phyloP scores from a whole-genome alignment of 2,113 vertebrate genomes.

The Oreochromis niloticus region DNA sequence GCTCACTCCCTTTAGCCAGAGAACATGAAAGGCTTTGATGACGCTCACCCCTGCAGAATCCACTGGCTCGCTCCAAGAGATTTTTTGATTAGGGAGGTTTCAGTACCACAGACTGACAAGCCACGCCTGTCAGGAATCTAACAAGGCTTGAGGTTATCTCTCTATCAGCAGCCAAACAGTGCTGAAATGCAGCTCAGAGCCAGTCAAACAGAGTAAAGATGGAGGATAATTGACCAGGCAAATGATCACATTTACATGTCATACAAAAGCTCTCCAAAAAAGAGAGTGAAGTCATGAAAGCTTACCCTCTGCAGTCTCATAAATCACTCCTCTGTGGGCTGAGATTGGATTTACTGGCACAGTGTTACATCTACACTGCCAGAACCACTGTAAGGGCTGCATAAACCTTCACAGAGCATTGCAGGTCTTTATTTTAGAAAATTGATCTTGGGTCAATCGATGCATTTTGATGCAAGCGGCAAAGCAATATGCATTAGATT shows the following conservation, averaged over 20 bases:
- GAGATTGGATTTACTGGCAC: constrained; percentile 53
- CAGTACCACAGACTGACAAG: constrained; percentile 59
- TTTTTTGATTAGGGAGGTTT: constrained; percentile 59
- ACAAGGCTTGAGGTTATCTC: constrained; percentile 55
- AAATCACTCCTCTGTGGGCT: constrained; percentile 47
- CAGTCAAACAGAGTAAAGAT: constrained; percentile 29
- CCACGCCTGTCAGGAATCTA: constrained; percentile 61
- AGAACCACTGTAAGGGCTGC: constrained; percentile 15
- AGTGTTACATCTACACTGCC: constrained; percentile 25
- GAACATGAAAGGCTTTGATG: constrained; percentile 64
- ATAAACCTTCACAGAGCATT: constrained; percentile 2
- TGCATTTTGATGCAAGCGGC: constrained; percentile 27
- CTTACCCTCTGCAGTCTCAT: constrained; percentile 40
- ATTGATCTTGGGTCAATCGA: constrained; percentile 38
- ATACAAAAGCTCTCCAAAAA: constrained; percentile 34
- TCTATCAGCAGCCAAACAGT: constrained; percentile 39
- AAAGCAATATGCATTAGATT: constrained; percentile 14
- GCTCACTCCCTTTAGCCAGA: constrained; percentile 11
- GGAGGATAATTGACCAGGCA: constrained; percentile 55
- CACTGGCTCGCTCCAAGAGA: constrained; percentile 39
- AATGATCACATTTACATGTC: constrained; percentile 64
- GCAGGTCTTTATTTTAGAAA: constrained; percentile 35
- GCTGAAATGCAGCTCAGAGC: constrained; percentile 20
- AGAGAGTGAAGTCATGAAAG: constrained; percentile 52
- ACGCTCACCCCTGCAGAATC: constrained; percentile 51